Evolutionary conservation across 1,140 invertebrate species (phyloP).

Genomic region (Temnothorax curvispinosus): DNA sequence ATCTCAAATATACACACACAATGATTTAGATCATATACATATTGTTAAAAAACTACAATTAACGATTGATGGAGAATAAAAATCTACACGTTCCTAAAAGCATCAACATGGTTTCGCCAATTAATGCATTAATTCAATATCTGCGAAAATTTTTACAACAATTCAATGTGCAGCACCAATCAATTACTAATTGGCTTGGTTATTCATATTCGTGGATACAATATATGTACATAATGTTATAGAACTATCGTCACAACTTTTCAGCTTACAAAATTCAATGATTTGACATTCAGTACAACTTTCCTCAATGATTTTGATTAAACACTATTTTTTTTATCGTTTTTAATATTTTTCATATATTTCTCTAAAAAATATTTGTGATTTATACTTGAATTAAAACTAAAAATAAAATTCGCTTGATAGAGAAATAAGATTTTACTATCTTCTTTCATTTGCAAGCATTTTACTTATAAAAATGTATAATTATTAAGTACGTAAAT

Average conservation of each 20-base stretch:
- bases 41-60: conserved; percentile 55
- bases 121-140: conserved; percentile 44
- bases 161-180: neutral
- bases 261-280: conserved; percentile 11
- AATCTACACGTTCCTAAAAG: conserved; percentile 39
- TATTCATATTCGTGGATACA: conserved; percentile 22
- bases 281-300: neutral
- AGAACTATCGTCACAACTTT: neutral
- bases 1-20: conserved; percentile 48
- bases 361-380: neutral
- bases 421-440: neutral
- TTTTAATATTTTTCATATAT: neutral
- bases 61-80: conserved; percentile 42
- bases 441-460: neutral
- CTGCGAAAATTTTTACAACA: conserved; percentile 31
- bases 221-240: conserved; percentile 9
- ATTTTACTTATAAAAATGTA: neutral
- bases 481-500: conserved; percentile 6
- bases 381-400: conserved; percentile 11
- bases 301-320: neutral
- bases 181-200: conserved; percentile 30
- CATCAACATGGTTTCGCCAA: conserved; percentile 27
- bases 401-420: neutral
- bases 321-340: neutral
- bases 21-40: conserved; percentile 36